Base-by-base conservation (phyloP, 2,797 vertebrate genomes). In the Fistularia commersonii region DNA sequence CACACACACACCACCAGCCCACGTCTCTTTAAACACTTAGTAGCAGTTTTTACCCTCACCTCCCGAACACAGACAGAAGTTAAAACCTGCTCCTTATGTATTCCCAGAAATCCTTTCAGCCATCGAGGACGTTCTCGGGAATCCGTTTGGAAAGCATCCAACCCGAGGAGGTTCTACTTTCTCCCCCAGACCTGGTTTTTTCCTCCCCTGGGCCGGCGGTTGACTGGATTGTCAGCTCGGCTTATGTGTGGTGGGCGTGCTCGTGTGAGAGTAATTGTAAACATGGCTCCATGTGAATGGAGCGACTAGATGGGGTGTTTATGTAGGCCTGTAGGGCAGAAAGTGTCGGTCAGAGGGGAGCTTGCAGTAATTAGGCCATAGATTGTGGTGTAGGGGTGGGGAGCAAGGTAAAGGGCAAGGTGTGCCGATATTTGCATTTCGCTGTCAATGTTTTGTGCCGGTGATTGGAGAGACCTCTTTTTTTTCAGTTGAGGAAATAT, bases 91-190 rank as follows among this genome's bases (percentile, higher is more conserved):
- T 46, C 42, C 44, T 13, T 32, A 7, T 51, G 56, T 47, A 57
- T 72, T 72, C 56, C 42, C 52, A 77, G 52, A 74, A 75, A 48
- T 56, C 66, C 33, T 45, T 56, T 63, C 52, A 61, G 52, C 50
- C 23, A 39, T 70, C 7, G n/a, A 66, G 60, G 66, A 72, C 74
- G 74, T 71, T 66, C 51, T 45, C 69, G 67, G 78, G 57, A 60
- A 72, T 66, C 51, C 57, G 61, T 61, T 48, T 75, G 69, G 51
- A 57, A 58, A 56, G 50, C 3, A 0, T 45, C 73, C 65, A 75
- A 40, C 41, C 34, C 42, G 32, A 60, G 44, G 11, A 56, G 48
- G 51, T 41, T 44, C 50, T 66, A 57, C 75, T 64, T 64, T 48
- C 36, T 48, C 43, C 32, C 51, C 54, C 38, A 23, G n/a, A 6